Evolutionary conservation across 2,888 invertebrate genomes (phyloP).

Genomic region (Metallyticus violacea): DNA sequence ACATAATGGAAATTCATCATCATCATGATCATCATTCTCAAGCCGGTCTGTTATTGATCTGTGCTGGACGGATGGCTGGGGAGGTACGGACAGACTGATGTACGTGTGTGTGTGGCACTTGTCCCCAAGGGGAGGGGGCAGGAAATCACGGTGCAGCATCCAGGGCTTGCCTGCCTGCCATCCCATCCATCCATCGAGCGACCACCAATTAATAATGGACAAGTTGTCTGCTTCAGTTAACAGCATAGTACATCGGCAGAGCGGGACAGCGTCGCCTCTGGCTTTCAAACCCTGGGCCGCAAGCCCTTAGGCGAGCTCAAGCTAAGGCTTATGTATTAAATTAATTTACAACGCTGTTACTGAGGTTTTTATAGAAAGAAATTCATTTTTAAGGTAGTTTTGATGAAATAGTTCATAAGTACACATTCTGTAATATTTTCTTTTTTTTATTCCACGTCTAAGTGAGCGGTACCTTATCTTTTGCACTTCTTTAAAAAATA

Average conservation of each 20-base stretch:
- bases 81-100: not conserved
- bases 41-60: not conserved
- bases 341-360: not conserved
- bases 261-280: not conserved
- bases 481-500: too few species aligned
- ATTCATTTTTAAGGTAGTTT: too few species aligned
- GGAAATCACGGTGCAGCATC: not conserved
- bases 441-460: too few species aligned
- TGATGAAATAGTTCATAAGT: too few species aligned
- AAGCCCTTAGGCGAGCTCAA: not conserved
- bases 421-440: too few species aligned
- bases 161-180: not conserved
- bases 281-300: not conserved
- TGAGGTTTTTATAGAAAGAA: too few species aligned
- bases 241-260: not conserved
- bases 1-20: not conserved
- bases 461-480: too few species aligned
- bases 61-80: not conserved
- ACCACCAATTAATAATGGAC: constrained; percentile 19
- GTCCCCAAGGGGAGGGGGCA: constrained; percentile 5
- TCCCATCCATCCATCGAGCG: not conserved
- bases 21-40: not conserved
- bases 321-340: not conserved
- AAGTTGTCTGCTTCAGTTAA: not conserved
- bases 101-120: not conserved